Evolutionary conservation across 2,113 vertebrate genomes (phyloP), one percentile per base, ranked within the genome.

Genomic region (Chionis minor): DNA sequence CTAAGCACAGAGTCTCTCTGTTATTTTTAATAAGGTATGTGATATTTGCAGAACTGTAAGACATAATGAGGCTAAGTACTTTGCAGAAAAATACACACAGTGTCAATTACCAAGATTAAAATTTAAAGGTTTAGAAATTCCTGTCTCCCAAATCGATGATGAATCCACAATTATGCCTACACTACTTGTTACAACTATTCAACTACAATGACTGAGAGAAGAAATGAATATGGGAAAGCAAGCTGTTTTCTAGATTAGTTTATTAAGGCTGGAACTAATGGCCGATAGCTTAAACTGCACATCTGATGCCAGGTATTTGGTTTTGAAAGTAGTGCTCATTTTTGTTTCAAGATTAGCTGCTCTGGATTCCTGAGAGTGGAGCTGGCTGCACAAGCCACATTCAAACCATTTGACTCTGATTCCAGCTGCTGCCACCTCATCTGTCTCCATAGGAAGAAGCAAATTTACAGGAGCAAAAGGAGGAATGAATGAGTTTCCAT

Each of bases 341-440:
- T 94, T 93, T 45, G 40, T 92, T 96, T 94, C 56, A 81, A 87
- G 94, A 87, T 93, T 69, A 89, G 70, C 83, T 89, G 66, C 40
- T 77, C 73, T 91, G 70, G 84, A 91, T 95, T 96, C 62, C 78
- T 79, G 45, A 81, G 56, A 87, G 65, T 11, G 6, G 44, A 92
- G 33, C 44, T 91, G 84, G 66, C 93, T 96, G 58, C 35, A 56
- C 35, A 88, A 69, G 33, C 70, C 20, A 56, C 49, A 44, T 81
- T 72, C 82, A 91, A 95, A 87, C 63, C 3, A 4, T 73, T 92
- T 82, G 74, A 72, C 67, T 88, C 87, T 87, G 56, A 92, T 87
- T 94, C 66, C 9, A 24, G 96, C 85, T 90, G 52, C 75, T 86
- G 69, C 32, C 90, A 94, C 88, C 62, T 95, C 84, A 83, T 87